Evolutionary conservation across 2,797 vertebrate species (phyloP).

Genomic region (Caiman crocodilus): DNA sequence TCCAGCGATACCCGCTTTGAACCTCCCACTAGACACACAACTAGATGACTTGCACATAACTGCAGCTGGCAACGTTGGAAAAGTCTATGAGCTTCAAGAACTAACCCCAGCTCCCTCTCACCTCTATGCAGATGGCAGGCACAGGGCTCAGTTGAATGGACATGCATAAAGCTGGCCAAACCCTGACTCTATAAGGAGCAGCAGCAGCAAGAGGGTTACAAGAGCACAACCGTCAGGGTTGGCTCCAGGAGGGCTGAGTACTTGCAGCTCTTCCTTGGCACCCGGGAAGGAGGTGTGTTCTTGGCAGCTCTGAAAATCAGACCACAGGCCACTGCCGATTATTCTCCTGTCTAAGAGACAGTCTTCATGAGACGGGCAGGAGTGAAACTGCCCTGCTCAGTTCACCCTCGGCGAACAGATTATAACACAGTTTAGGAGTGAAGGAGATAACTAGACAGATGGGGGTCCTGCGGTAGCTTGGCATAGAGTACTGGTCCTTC

Average conservation of each 20-base stretch:
- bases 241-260: neutral
- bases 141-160: neutral
- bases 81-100: neutral
- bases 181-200: neutral
- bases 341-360: neutral
- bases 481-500: accelerated
- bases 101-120: neutral
- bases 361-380: neutral
- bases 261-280: neutral
- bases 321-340: neutral
- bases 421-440: neutral
- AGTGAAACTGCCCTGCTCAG: neutral
- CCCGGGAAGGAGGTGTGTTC: neutral
- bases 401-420: neutral
- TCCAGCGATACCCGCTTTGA: neutral
- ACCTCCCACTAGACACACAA: neutral
- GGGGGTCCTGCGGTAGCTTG: accelerated
- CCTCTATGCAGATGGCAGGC: neutral
- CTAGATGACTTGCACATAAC: neutral
- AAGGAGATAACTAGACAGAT: neutral
- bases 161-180: neutral
- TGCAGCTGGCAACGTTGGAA: neutral
- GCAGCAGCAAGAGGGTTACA: neutral
- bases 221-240: neutral
- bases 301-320: neutral